These are phyloP conservation scores for Percopsis transmontana DNA, from an alignment of 2,113 vertebrate genomes.

Conservation along the genomic window DNA sequence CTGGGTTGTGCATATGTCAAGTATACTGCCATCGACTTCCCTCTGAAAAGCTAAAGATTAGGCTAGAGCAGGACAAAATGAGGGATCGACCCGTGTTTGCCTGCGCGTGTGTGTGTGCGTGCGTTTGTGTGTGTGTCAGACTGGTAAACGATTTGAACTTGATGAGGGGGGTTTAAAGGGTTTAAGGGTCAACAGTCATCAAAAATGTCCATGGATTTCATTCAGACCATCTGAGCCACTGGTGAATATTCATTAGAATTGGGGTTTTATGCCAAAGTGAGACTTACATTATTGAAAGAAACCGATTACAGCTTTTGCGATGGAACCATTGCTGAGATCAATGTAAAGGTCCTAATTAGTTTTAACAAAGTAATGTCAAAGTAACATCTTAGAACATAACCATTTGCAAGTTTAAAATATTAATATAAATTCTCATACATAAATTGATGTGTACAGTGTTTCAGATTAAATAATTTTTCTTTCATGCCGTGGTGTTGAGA, in stretches of 20 bases:
- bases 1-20: constrained; percentile 1
- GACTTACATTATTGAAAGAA: neutral
- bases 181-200: constrained; percentile 34
- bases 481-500: too few relatives aligned
- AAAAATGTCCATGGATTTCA: constrained; percentile 15
- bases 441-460: too few relatives aligned
- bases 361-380: too few relatives aligned
- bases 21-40: neutral
- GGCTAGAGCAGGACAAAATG: constrained; percentile 8
- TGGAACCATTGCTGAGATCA: neutral
- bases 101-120: neutral
- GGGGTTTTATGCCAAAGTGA: neutral
- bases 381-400: too few relatives aligned
- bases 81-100: neutral
- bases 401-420: too few relatives aligned
- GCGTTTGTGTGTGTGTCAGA: neutral
- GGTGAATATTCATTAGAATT: constrained; percentile 12
- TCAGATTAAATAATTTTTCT: too few relatives aligned
- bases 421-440: too few relatives aligned
- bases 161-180: constrained; percentile 8
- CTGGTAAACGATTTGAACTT: constrained; percentile 27
- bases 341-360: too few relatives aligned
- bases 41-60: neutral
- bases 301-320: neutral
- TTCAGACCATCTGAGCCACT: constrained; percentile 12